Evolutionary conservation across 2,113 vertebrate genomes (phyloP), one percentile per base, ranked within the genome.

Genomic region (Pelobates fuscus): DNA sequence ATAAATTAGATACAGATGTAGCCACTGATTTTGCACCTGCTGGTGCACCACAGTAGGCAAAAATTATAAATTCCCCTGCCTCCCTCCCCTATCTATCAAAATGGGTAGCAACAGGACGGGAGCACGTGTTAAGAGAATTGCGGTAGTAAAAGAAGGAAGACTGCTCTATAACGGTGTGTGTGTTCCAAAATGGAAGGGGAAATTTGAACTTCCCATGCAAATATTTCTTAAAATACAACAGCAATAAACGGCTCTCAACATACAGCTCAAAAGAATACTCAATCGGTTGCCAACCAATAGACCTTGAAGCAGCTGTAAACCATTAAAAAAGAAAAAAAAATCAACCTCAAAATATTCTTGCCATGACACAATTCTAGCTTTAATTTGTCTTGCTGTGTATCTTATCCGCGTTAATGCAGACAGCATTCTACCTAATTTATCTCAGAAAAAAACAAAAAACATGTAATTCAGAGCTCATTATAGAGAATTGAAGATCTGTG

Each of bases 401-500:
- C 32, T 37, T 37, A 37, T 37, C 32, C 32, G 10, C 10, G 32
- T 10, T 32, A 62, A 62, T 2, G 8, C n/a, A 20, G 27, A 18
- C 29, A 11, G 17, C 60, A 15, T 12, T 17, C 18, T 32, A 15
- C n/a, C 30, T 21, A 30, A 60, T 60, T n/a, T 29, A 17, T 29
- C 26, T 27, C 32, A 37, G 32, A 37, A 37, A 37, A 37, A 37
- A 37, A 1, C 5, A 10, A 37, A 37, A 37, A 37, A 37, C 10
- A 37, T 6, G 32, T 37, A 37, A 37, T 37, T 5, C 5, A 37
- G 5, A 6, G 5, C 5, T 37, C 5, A 37, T 5, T 6, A 10
- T 37, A 10, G 10, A 37, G 32, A 37, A 37, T 10, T 5, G 32
- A 37, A 37, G 32, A 83, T 86, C 86, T 86, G 79, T 88, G 91